Evolutionary conservation across 1,140 invertebrate species (phyloP).

Genomic region (Drosophila nigromelanica): DNA sequence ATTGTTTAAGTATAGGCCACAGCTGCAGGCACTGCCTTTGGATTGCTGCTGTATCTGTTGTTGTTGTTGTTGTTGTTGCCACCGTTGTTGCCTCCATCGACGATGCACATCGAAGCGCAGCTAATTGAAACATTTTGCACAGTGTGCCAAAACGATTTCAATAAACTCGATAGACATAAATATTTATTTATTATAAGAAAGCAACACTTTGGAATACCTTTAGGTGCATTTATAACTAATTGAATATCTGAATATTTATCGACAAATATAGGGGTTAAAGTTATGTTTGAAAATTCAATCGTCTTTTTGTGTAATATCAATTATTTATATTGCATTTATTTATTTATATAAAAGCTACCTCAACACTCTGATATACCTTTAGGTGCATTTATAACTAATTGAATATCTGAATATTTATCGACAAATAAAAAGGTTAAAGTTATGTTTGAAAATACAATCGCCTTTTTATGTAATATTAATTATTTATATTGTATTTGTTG

Average conservation of each 20-base stretch:
- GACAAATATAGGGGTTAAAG: no score
- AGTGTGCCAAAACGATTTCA: slow-evolving; percentile 42
- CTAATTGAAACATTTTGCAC: slow-evolving; percentile 75
- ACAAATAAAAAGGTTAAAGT: no score
- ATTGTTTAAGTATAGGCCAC: slow-evolving; percentile 79
- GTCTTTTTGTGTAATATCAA: no score
- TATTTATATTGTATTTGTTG: no score
- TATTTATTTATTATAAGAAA: background rate
- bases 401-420: no score
- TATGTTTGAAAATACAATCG: no score
- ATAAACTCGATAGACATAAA: background rate
- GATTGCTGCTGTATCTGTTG: slow-evolving; percentile 3
- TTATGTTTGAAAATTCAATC: no score
- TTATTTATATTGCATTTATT: no score
- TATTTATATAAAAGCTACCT: no score
- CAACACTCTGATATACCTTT: background rate
- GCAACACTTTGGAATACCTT: background rate
- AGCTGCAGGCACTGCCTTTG: slow-evolving; percentile 43
- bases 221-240: background rate
- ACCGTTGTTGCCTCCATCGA: slow-evolving; percentile 44
- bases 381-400: background rate
- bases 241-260: background rate
- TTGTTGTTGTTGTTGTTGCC: background rate
- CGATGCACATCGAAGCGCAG: slow-evolving; percentile 80
- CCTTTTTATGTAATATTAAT: no score